Conservation (phyloP, 1,140 invertebrate genomes). For the Chlorops oryzae region DNA sequence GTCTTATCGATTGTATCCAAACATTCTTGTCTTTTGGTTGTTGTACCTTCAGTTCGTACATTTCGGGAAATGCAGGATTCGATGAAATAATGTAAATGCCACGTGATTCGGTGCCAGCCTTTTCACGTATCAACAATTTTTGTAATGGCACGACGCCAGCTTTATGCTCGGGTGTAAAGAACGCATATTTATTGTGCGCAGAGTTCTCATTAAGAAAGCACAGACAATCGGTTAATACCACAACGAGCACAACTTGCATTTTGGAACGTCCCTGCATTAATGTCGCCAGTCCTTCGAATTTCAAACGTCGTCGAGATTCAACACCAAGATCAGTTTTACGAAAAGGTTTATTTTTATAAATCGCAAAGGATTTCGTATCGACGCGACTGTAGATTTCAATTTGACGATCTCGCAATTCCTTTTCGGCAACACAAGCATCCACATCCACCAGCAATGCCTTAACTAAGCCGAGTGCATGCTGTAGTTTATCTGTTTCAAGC, state of each 20-base stretch:
- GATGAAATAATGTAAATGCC: conserved; percentile 86
- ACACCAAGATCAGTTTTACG: conserved; percentile 90
- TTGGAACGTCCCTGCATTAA: conserved; percentile 78
- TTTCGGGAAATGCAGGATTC: conserved; percentile 81
- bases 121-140: conserved; percentile 85
- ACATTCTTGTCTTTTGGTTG: conserved; percentile 80
- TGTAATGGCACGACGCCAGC: conserved; percentile 85
- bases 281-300: conserved; percentile 78
- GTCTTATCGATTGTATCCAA: conserved; percentile 82
- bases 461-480: conserved; percentile 68
- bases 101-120: conserved; percentile 80
- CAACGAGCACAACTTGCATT: conserved; percentile 76
- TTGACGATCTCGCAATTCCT: conserved; percentile 81
- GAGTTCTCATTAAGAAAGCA: conserved; percentile 86
- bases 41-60: conserved; percentile 90
- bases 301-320: conserved; percentile 71
- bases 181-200: conserved; percentile 69
- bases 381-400: conserved; percentile 89
- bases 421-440: conserved; percentile 84
- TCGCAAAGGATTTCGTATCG: conserved; percentile 84
- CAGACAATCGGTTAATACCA: conserved; percentile 84
- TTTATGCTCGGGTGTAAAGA: conserved; percentile 83
- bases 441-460: conserved; percentile 84
- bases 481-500: conserved; percentile 66
- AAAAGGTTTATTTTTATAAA: conserved; percentile 77